Evolutionary conservation across 2,797 vertebrate species (phyloP).

Genomic region (Megalops cyprinoides): DNA sequence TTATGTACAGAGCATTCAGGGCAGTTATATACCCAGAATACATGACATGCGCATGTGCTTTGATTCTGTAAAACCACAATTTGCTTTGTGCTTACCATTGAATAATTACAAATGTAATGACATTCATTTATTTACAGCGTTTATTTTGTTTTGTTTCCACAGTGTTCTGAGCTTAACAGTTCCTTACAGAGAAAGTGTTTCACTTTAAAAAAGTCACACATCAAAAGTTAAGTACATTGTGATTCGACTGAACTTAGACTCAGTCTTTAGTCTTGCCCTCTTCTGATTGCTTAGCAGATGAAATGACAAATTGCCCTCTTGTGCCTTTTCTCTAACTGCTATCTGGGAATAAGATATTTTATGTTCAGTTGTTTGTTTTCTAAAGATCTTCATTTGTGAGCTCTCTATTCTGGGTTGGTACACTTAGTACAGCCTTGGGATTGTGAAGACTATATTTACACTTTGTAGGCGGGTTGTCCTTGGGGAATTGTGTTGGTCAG

Average conservation of each 20-base stretch:
- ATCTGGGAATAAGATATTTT: conserved; percentile 1
- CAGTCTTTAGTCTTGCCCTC: background rate
- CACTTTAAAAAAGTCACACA: no score
- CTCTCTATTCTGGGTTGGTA: background rate
- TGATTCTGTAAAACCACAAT: no score
- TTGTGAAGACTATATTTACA: conserved; percentile 49
- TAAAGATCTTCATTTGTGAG: background rate
- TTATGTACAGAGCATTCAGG: background rate
- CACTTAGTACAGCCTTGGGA: conserved; percentile 34
- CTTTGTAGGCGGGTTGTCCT: conserved; percentile 38
- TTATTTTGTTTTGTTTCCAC: no score
- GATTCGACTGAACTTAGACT: background rate
- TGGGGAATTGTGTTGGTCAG: conserved; percentile 38
- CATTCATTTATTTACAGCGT: background rate
- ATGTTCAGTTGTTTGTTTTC: background rate
- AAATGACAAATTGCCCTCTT: conserved; percentile 10
- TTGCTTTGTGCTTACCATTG: background rate
- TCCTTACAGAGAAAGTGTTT: background rate
- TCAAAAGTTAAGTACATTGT: background rate
- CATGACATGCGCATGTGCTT: no score
- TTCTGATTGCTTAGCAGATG: conserved; percentile 12
- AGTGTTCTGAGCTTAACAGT: background rate
- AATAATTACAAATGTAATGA: background rate
- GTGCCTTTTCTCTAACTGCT: conserved; percentile 1
- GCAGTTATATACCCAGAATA: no score